Base-by-base conservation (phyloP, 2,113 vertebrate species). In the Hepsetus odoe region DNA sequence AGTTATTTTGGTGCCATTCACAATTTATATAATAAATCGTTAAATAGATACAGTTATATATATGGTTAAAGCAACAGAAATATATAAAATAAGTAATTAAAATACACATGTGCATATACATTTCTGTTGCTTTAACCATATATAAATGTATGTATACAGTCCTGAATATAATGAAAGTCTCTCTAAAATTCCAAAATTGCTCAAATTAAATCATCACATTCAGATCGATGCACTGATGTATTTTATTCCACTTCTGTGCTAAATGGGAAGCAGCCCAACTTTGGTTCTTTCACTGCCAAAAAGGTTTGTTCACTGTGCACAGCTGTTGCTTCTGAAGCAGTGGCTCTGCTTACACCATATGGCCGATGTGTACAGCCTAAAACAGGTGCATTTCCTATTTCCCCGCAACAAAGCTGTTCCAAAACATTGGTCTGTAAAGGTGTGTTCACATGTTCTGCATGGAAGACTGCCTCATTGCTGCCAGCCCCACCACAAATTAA, bases 401-500 rank as follows among this genome's bases (percentile, higher is more conserved):
- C 56, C 30, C 64, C 28, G 35, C 10, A 2, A 7, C 51, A 59
- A 59, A 55, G 46, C 51, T 26, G 81, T 78, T 78, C 62, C 49
- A 58, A n/a, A 55, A 59, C 18, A 22, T 42, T 46, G 38, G 16
- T 11, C 7, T 40, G n/a, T 66, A 64, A 65, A 75, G 58, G 53
- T 44, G 46, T 44, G 53, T 20, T 33, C 65, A 70, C 66, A 24
- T 46, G 73, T 40, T 20, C 72, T 68, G 72, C n/a, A 65, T 72
- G 69, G 18, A 65, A 16, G 9, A 67, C 33, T 13, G 5, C 28
- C 14, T 30, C 64, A 46, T 12, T 30, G 11, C 49, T 55, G 66
- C 53, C 69, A 72, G 30, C 38, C 35, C 4, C 30, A 71, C 26
- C 14, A 24, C 20, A 20, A 70, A 67, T 58, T 32, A 67, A 65